Base-by-base conservation (phyloP, 2,113 vertebrate species). In the Oreochromis aureus region DNA sequence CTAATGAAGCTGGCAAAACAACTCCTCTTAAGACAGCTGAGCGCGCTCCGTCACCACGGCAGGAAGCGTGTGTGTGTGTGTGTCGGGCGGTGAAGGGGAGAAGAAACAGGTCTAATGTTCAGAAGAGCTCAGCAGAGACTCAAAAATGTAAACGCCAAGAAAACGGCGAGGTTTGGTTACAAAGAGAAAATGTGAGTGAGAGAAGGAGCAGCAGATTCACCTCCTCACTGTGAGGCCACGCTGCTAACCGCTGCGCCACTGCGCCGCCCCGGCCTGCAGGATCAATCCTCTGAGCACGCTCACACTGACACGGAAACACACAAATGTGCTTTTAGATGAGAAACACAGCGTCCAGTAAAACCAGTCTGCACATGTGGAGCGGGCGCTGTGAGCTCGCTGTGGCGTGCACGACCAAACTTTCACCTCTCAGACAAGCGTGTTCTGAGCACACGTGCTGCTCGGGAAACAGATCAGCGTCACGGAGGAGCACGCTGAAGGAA, bases 1-100 rank as follows among this genome's bases (percentile, higher is more conserved):
- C 98, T 99, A 99, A 99, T 98, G 98, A 99, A 99, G 98, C 98
- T 99, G 98, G 98, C 98, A 98, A 98, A 99, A 99, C 98, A 99
- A 98, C 98, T 99, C 98, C 97, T 98, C 98, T 98, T 98, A 97
- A 97, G 98, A 98, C 96, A 98, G 97, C 97, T 98, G 97, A 98
- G 97, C 94, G 97, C 96, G 97, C 97, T 96, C 98, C 44, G 27
- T 81, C 79, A 85, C 85, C 16, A 19, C 58, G 89, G 46, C 44
- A 61, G 87, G 76, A 87, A 86, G 86, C 4, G 63, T 56, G 96
- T 16, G 95, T 95, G 87, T 51, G 30, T 61, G 59, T 73, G 69
- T 30, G 69, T 30, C 83, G 41, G 81, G 83, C 44, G 15, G 61
- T 66, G 19, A 66, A 66, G 32, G 32, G 18, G n/a, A 16, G 41